Base-by-base conservation (phyloP, 2,797 vertebrate species). In the Gobio occitaniae region DNA sequence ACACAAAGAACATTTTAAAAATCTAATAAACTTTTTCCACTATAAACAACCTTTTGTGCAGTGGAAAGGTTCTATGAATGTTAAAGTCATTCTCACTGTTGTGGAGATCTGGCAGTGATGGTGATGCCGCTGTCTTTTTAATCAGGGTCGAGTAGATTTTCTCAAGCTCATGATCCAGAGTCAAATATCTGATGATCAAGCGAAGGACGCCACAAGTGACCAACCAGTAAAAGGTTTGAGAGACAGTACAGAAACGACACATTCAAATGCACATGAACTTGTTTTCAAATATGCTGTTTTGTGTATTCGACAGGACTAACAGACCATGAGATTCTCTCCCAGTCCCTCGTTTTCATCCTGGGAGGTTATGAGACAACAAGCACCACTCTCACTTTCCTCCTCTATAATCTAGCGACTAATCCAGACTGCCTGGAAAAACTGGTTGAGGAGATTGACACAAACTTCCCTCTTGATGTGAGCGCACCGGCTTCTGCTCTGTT, bases 131-230 rank as follows among this genome's bases (percentile, higher is more conserved):
- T 66, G 12, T 83, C 47, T 50, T 77, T 56, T 78, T 17, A 54
- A 80, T 54, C 72, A 94, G 93, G 87, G 80, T 77, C 92, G 93
- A 2, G 93, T 96, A 76, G 97, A 97, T 90, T 97, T 97, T 86
- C 92, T 97, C 71, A 95, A 96, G 71, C 91, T 97, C 78, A 97
- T 97, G 96, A 90, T 96, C 6, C 95, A 96, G 86, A 95, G 95
- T 0, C 96, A 96, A 88, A 95, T 88, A 11, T 25, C 88, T 82
- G 90, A 86, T 32, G 88, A 83, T 8, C 76, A 68, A 12, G 85
- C 87, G 0, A 16, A 54, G 25, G 79, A 91, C 7, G 90, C 89
- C 87, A 92, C 91, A 90, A 80, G 77, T 8, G 48, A 85, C 3
- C 84, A 72, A 38, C 79, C 41, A 0, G 68, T 77, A 29, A 94